Conservation (phyloP, 2,797 vertebrate species). For the Acanthurus lineatus region DNA sequence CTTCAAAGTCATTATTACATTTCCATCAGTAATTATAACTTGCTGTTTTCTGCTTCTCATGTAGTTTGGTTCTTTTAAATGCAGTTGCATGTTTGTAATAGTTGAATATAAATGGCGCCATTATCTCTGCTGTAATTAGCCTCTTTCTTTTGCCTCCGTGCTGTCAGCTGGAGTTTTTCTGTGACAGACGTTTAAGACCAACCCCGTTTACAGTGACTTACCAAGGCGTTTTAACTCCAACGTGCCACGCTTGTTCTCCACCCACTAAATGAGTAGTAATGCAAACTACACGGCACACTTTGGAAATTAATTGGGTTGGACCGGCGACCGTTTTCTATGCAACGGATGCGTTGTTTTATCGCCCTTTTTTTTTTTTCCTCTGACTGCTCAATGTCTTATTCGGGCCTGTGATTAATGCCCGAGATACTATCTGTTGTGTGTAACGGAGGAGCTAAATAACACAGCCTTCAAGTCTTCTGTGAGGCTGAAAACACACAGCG, state of each 20-base stretch:
- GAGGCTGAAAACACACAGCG: not conserved
- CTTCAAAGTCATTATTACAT: not conserved
- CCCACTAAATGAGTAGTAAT: conserved; percentile 47
- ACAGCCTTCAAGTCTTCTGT: not conserved
- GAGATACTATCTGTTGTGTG: conserved; percentile 49
- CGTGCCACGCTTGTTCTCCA: conserved; percentile 42
- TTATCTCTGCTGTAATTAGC: conserved; percentile 48
- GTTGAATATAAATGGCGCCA: conserved; percentile 40
- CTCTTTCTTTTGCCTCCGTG: conserved; percentile 26
- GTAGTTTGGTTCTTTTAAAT: conserved; percentile 4
- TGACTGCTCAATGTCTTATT: conserved; percentile 52
- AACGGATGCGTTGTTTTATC: conserved; percentile 59
- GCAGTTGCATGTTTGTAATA: not conserved
- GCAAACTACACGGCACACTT: conserved; percentile 50
- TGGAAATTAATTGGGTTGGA: conserved; percentile 66
- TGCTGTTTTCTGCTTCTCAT: not conserved
- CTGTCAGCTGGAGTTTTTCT: conserved; percentile 41
- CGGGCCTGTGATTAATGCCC: conserved; percentile 59
- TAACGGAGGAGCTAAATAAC: conserved; percentile 18
- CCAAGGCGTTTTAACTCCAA: conserved; percentile 30
- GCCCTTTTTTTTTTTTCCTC: conserved; percentile 21
- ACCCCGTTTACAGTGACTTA: conserved; percentile 50
- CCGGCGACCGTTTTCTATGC: conserved; percentile 35
- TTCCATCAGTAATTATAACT: not conserved
- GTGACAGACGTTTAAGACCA: conserved; percentile 49